Evolutionary conservation across 2,888 invertebrate species (phyloP), one percentile per base, ranked within the genome.

Genomic region (Coronaproctus castanopsis): DNA sequence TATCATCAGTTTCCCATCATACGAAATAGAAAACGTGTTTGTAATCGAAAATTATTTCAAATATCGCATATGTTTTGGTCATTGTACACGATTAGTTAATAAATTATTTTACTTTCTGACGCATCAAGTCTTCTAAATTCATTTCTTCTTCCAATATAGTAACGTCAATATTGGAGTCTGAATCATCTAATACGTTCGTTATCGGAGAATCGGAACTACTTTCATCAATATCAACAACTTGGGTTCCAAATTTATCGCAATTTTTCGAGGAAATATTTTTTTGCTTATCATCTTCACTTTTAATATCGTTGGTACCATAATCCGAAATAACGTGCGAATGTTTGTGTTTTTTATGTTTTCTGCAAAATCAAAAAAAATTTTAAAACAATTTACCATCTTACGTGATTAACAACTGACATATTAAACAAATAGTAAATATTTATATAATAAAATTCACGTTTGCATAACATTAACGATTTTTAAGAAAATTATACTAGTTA

Each of bases 61-160:
- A n/a, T n/a, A n/a, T n/a, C n/a, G n/a, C n/a, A n/a, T n/a, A n/a
- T n/a, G n/a, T n/a, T n/a, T n/a, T n/a, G n/a, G n/a, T n/a, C n/a
- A n/a, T n/a, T n/a, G n/a, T n/a, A n/a, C n/a, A n/a, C n/a, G n/a
- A n/a, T n/a, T n/a, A n/a, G n/a, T n/a, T n/a, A n/a, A n/a, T n/a
- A n/a, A n/a, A n/a, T n/a, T n/a, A n/a, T n/a, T n/a, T n/a, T n/a
- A 87, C 88, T 73, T 90, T 90, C 70, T 90, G 89, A 67, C 82
- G 83, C 88, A 90, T 90, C 60, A 90, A 73, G 65, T 90, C 90
- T 68, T 90, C 90, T 24, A 90, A 72, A 70, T 90, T 88, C 66
- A 89, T 80, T 67, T 88, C 88, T 64, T 88, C 88, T 70, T 88
- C 88, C 60, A 86, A 83, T 60, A 85, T 78, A 8, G 79, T 78